Evolutionary conservation across 64 coral and sea anemone genomes (phyloP).

Genomic region (Acropora yongei): DNA sequence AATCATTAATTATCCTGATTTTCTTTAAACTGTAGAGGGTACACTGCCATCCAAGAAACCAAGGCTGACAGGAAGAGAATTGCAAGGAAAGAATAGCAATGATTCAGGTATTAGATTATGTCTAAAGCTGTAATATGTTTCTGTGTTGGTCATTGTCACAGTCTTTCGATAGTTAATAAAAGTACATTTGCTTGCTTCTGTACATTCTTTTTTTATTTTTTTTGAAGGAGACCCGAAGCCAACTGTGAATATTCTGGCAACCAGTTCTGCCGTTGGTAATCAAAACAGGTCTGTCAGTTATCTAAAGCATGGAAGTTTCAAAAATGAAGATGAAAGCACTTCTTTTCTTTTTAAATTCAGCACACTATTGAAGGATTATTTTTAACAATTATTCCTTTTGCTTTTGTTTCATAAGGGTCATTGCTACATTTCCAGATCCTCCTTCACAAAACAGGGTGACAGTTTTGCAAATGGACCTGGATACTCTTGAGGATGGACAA

Average conservation of each 20-base stretch:
- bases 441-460: slow-evolving; percentile 50
- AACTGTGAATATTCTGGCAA: neutral
- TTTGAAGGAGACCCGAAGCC: neutral
- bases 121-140: neutral
- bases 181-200: neutral
- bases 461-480: slow-evolving; percentile 42
- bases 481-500: slow-evolving; percentile 44
- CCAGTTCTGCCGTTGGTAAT: neutral
- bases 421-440: slow-evolving; percentile 34
- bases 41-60: neutral
- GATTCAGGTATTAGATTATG: neutral
- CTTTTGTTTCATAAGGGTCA: slow-evolving; percentile 36
- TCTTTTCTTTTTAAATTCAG: neutral
- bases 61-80: neutral
- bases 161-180: neutral
- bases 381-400: neutral
- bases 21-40: neutral
- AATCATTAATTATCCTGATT: neutral
- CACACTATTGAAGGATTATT: neutral
- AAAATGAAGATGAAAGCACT: neutral
- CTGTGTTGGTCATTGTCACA: neutral
- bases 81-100: neutral
- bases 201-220: neutral
- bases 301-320: neutral
- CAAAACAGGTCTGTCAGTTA: neutral